Evolutionary conservation across 2,113 vertebrate genomes (phyloP).

Genomic region (Sula dactylatra): DNA sequence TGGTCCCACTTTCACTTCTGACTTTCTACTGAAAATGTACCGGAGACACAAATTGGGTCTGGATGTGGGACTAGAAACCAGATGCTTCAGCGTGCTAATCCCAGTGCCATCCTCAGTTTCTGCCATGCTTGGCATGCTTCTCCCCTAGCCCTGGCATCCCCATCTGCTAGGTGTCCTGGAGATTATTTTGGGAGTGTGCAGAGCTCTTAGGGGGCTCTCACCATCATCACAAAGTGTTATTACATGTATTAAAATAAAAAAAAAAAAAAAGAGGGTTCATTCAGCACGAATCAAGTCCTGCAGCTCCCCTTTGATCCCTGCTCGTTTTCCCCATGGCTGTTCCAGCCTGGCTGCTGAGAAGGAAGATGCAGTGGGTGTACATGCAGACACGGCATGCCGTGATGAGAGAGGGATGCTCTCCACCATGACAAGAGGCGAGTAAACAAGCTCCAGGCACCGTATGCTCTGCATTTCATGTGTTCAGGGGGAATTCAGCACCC

Average conservation of each 20-base stretch:
- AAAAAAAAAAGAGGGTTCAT: not conserved
- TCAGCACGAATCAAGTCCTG: not conserved
- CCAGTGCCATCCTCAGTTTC: not conserved
- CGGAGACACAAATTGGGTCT: not conserved
- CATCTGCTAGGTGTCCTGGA: not conserved
- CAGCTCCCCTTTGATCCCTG: not conserved
- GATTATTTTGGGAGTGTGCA: not conserved
- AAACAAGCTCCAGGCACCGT: not conserved
- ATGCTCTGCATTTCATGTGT: not conserved
- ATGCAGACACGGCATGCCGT: rapidly evolving
- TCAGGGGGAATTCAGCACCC: not conserved
- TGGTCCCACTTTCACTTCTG: not conserved
- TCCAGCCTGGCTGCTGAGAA: not conserved
- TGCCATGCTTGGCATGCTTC: not conserved
- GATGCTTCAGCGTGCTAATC: not conserved
- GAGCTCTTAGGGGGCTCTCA: not conserved
- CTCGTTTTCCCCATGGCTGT: not conserved
- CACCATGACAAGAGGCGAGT: not conserved
- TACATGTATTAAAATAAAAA: not conserved
- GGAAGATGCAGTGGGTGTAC: rapidly evolving
- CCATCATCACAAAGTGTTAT: not conserved
- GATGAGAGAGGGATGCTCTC: not conserved
- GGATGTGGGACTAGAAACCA: not conserved
- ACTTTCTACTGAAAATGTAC: not conserved
- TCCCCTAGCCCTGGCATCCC: not conserved